A percentile compares a stretch with the other conserved stretches of the same genome.
Conservation (phyloP, 2,113 vertebrate genomes). For the Oryzias javanicus region DNA sequence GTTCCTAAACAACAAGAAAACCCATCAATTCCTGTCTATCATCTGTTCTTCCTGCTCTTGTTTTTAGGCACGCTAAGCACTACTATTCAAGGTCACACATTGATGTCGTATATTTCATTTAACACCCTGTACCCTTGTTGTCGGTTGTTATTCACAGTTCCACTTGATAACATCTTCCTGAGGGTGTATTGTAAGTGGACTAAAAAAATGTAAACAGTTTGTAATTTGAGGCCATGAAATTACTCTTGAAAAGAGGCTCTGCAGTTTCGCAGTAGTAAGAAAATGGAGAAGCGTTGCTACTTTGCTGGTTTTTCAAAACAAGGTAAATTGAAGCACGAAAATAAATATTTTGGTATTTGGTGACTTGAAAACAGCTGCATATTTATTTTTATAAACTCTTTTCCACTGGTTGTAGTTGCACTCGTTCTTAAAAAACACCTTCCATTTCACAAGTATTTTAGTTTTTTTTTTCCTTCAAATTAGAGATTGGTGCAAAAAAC, state of each 20-base stretch:
- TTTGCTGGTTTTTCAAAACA: background rate
- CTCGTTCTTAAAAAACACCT: no score
- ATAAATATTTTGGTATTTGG: no score
- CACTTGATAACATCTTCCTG: constrained; percentile 25
- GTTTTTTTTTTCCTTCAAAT: no score
- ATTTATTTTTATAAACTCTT: no score
- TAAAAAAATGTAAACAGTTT: constrained; percentile 43
- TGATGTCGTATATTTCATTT: constrained; percentile 29
- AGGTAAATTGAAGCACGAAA: no score
- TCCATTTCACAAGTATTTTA: no score
- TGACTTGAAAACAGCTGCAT: no score
- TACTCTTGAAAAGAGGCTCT: constrained; percentile 19
- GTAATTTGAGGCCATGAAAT: constrained; percentile 24
- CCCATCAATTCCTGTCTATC: constrained; percentile 34
- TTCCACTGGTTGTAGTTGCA: no score
- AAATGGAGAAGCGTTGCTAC: background rate
- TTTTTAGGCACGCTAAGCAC: constrained; percentile 31
- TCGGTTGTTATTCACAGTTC: constrained; percentile 40
- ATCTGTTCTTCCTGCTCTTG: constrained; percentile 54
- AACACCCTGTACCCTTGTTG: constrained; percentile 27
- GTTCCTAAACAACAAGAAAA: constrained; percentile 13
- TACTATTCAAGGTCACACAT: constrained; percentile 58
- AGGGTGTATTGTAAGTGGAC: constrained; percentile 33
- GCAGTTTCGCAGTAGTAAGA: background rate
- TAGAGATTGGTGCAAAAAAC: no score